Evolutionary conservation across 2,888 invertebrate species (phyloP).

Genomic region (Sylvicola fuscatus): DNA sequence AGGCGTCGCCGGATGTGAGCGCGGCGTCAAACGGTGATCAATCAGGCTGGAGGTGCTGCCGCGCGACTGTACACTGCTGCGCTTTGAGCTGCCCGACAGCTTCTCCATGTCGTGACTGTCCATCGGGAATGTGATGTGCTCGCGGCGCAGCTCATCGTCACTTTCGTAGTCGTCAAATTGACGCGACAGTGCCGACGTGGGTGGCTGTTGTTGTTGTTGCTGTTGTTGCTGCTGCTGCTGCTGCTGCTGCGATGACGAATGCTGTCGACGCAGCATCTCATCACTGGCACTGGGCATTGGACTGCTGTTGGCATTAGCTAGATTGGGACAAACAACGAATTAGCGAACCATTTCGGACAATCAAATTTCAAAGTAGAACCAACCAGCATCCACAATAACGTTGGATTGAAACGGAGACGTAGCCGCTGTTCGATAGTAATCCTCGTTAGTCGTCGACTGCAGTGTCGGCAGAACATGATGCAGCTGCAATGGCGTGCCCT

Average conservation of each 20-base stretch:
- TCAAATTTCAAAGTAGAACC: no score
- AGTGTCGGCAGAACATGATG: conserved; percentile 22
- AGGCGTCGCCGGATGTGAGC: conserved; percentile 84
- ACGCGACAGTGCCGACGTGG: conserved; percentile 19
- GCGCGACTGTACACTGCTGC: conserved; percentile 78
- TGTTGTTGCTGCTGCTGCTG: conserved; percentile 10
- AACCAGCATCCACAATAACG: conserved; percentile 5
- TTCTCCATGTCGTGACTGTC: conserved; percentile 52
- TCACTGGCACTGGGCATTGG: background rate
- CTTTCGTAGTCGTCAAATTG: conserved; percentile 67
- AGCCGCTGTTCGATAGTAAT: conserved; percentile 33
- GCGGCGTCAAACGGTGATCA: conserved; percentile 63
- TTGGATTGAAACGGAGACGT: conserved; percentile 36
- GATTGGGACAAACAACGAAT: no score
- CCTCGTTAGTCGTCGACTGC: conserved; percentile 14
- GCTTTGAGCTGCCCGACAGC: conserved; percentile 62
- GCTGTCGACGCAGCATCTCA: conserved; percentile 6
- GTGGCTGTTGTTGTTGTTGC: conserved; percentile 7
- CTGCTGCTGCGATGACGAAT: conserved; percentile 7
- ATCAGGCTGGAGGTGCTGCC: conserved; percentile 76
- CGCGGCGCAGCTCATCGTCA: conserved; percentile 72
- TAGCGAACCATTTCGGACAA: no score
- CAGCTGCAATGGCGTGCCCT: conserved; percentile 14
- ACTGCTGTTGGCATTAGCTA: no score
- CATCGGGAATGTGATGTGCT: conserved; percentile 64